These are phyloP conservation scores for Ataeniobius toweri DNA, from an alignment of 2,797 vertebrate species.

Conservation along the genomic window DNA sequence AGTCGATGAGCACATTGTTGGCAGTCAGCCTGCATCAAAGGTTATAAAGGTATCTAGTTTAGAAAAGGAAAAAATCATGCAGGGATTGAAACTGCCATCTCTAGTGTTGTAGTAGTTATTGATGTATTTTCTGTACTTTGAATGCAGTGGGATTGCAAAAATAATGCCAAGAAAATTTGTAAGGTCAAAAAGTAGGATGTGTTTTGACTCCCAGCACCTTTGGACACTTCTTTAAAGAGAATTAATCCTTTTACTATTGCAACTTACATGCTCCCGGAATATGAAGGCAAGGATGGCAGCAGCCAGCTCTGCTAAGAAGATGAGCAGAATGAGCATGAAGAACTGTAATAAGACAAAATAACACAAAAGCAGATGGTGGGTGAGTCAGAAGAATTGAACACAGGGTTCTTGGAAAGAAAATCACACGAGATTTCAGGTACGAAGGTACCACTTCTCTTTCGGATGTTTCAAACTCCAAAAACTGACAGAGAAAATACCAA, in stretches of 20 bases:
- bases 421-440: constrained; percentile 47
- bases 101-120: background rate
- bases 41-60: constrained; percentile 1
- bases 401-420: constrained; percentile 35
- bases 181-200: background rate
- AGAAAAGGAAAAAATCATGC: background rate
- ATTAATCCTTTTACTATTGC: constrained; percentile 1
- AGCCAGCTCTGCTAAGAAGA: constrained; percentile 94
- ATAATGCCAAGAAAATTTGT: background rate
- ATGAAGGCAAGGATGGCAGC: constrained; percentile 94
- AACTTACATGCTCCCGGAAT: constrained; percentile 94
- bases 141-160: background rate
- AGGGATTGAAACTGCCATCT: background rate
- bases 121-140: background rate
- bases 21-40: background rate
- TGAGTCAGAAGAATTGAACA: constrained; percentile 43
- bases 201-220: constrained; percentile 7
- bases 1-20: background rate
- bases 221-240: constrained; percentile 5
- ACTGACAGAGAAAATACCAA: constrained; percentile 38
- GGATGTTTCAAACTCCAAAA: constrained; percentile 34
- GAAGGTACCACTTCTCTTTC: constrained; percentile 22
- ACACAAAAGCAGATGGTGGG: constrained; percentile 7
- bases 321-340: constrained; percentile 95
- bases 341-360: constrained; percentile 80